Percentiles rank a stretch among this genome's conserved stretches.
Evolutionary conservation across 2,797 vertebrate genomes (phyloP).

Genomic region (Eulemur rubriventer): DNA sequence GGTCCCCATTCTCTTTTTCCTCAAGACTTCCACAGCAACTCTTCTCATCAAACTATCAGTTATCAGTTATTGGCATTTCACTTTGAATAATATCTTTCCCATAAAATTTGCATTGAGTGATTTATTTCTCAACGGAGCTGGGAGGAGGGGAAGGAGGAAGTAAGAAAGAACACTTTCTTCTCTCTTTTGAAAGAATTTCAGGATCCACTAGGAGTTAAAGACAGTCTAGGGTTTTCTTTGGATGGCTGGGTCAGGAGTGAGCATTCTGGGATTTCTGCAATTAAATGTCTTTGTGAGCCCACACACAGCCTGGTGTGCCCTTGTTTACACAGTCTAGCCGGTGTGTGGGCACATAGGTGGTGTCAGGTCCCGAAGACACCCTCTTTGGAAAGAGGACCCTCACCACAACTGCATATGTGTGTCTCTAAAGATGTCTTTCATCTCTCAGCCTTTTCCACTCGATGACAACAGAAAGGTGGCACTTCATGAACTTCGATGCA

Average conservation of each 20-base stretch:
- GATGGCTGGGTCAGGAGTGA: neutral
- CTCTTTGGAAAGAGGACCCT: neutral
- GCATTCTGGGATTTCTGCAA: neutral
- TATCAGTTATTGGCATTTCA: neutral
- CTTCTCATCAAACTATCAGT: neutral
- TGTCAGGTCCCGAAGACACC: neutral
- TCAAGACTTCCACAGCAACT: neutral
- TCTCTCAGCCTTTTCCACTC: neutral
- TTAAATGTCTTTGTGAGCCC: neutral
- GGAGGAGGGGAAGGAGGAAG: neutral
- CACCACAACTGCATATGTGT: fast-evolving
- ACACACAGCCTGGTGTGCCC: neutral
- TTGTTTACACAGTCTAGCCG: neutral
- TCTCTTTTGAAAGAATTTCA: neutral
- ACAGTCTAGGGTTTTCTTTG: neutral
- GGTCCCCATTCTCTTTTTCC: neutral
- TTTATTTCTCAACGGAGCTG: neutral
- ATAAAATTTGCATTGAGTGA: neutral
- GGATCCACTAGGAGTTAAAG: neutral
- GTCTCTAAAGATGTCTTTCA: neutral
- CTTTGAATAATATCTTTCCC: neutral
- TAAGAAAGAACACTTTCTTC: neutral
- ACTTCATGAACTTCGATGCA: neutral
- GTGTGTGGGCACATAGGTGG: fast-evolving
- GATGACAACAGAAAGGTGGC: neutral